Percentiles rank a stretch among this genome's conserved stretches.
These are phyloP conservation scores for Chymomyza costata DNA, from an alignment of 1,140 invertebrate species.

Conservation along the genomic window DNA sequence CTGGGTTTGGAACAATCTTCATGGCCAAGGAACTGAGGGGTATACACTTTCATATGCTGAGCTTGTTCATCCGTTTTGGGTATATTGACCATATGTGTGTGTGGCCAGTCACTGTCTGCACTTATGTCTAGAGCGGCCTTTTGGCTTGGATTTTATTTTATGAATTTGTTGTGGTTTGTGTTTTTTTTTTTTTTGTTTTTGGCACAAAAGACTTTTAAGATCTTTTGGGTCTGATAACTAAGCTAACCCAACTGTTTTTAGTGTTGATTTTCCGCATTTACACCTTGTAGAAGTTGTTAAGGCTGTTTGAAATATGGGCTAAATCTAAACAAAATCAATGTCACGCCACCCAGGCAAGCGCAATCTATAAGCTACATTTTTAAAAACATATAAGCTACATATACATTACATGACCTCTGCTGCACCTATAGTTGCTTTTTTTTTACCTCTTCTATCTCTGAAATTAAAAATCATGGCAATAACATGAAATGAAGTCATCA, in stretches of 20 bases:
- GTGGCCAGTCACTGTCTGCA: not conserved
- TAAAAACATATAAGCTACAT: no score
- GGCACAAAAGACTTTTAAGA: constrained; percentile 38
- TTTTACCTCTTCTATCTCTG: no score
- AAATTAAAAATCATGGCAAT: constrained; percentile 13
- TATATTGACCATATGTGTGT: constrained; percentile 22
- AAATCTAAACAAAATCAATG: constrained; percentile 31
- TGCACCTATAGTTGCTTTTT: no score
- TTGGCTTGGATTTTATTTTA: constrained; percentile 6
- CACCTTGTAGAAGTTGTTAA: constrained; percentile 31
- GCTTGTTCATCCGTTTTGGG: constrained; percentile 38
- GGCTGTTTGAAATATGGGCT: no score
- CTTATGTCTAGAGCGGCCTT: constrained; percentile 9
- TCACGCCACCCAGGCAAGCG: no score
- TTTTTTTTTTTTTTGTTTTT: not conserved
- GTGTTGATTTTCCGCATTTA: constrained; percentile 24
- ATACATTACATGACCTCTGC: constrained; percentile 44
- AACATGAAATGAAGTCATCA: constrained; percentile 61
- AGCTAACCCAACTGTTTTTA: constrained; percentile 14
- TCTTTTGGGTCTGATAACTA: constrained; percentile 8
- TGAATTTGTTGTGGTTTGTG: not conserved
- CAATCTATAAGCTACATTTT: constrained; percentile 38
- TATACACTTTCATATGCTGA: constrained; percentile 30
- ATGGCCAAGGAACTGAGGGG: constrained; percentile 15
- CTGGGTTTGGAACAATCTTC: constrained; percentile 42